Base-by-base conservation (phyloP, 2,113 vertebrate genomes). In the Dolichotis patagonum region DNA sequence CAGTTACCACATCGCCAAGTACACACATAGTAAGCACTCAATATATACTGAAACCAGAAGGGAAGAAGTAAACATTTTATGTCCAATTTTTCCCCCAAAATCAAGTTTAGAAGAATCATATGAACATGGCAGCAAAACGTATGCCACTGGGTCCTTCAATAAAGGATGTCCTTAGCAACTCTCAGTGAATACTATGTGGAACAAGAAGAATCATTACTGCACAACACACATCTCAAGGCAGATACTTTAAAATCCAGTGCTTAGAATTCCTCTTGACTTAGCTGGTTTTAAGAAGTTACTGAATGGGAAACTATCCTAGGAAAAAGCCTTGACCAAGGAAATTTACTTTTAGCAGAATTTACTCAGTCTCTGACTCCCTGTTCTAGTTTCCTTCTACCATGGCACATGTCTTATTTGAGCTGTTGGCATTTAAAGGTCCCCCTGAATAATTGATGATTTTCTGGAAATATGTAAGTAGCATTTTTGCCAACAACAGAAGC, bases 381-480 rank as follows among this genome's bases (percentile, higher is more conserved):
- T 87, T 92, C 89, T 90, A 94, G 12, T 43, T 95, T 95, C 81
- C 90, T 97, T 98, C 60, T 94, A 77, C 80, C 71, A 81, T 88
- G 77, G 90, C 30, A 90, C 88, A 95, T 96, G 96, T 97, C 94
- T 96, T 97, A 95, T 93, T 96, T 94, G 92, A 96, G 77, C 88
- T 77, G 60, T 85, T 93, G 90, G 90, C 88, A 96, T 96, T 95
- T 96, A 98, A 97, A 97, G 87, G 81, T 93, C 41, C 63, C 87
- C 92, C 83, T 98, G 94, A 97, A 98, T 97, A 97, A 97, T 22
- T 97, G 95, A 97, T 97, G 92, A 84, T 85, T 98, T 98, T 96
- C 93, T 97, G 96, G 92, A 98, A 97, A 83, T 96, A 95, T 78
- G 60, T 90, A 96, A 75, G 93, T 60, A 93, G 81, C 90, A 83